Conservation (phyloP, 2,113 vertebrate genomes). For the Oceanodroma tethys region DNA sequence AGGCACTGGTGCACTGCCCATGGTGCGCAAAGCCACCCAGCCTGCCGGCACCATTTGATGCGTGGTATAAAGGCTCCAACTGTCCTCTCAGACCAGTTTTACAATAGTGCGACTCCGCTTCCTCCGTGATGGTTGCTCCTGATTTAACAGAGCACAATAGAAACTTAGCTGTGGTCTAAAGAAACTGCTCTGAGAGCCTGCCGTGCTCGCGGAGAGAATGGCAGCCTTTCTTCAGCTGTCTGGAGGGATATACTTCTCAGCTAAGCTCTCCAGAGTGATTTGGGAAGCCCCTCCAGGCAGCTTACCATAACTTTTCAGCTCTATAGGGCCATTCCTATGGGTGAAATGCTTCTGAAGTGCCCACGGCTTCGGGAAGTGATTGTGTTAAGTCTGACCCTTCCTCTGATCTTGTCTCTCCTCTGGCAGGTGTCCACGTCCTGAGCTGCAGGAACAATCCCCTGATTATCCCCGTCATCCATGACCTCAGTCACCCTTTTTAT, state of each 20-base stretch:
- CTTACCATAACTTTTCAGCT: constrained; percentile 64
- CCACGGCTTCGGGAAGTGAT: constrained; percentile 25
- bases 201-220: background rate
- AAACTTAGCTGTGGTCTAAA: constrained; percentile 4
- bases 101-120: constrained; percentile 7
- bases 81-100: background rate
- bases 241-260: constrained; percentile 40
- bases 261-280: constrained; percentile 17
- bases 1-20: background rate
- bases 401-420: constrained; percentile 67
- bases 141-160: constrained; percentile 51
- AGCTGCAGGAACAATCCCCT: constrained; percentile 97
- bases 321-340: constrained; percentile 37
- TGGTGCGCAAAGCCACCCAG: constrained; percentile 34
- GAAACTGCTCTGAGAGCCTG: constrained; percentile 5
- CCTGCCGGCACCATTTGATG: constrained; percentile 35
- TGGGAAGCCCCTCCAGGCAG: constrained; percentile 62
- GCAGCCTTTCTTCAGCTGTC: constrained; percentile 63
- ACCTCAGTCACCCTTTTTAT: constrained; percentile 97
- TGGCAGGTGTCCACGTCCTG: constrained; percentile 90
- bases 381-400: constrained; percentile 72
- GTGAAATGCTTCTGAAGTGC: constrained; percentile 70
- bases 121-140: constrained; percentile 31
- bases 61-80: background rate
- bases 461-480: constrained; percentile 96